Percentiles rank a stretch among this genome's conserved stretches.
These are phyloP conservation scores for Ahaetulla prasina DNA, from an alignment of 2,113 vertebrate genomes.

Conservation along the genomic window DNA sequence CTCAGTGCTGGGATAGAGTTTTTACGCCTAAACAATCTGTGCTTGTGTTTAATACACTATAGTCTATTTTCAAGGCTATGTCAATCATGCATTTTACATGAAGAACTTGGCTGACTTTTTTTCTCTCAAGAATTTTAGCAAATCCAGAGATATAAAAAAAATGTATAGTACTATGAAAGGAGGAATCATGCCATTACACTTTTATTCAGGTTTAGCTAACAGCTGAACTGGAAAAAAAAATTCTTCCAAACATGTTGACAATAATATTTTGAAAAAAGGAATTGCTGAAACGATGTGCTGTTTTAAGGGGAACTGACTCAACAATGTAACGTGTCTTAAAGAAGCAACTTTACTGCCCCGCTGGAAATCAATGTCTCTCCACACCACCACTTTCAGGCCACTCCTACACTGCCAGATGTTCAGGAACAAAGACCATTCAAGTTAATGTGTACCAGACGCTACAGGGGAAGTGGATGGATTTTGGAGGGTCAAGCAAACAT, in stretches of 20 bases:
- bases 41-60: slow-evolving; percentile 83
- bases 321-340: slow-evolving; percentile 5
- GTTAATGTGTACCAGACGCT: slow-evolving; percentile 31
- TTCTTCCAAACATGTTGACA: slow-evolving; percentile 36
- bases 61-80: slow-evolving; percentile 76
- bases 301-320: slow-evolving; percentile 37
- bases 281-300: slow-evolving; percentile 46
- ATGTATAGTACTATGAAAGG: slow-evolving; percentile 47
- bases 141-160: slow-evolving; percentile 56
- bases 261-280: slow-evolving; percentile 2
- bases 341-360: slow-evolving; percentile 14
- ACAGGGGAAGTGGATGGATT: slow-evolving; percentile 26
- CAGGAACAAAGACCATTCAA: slow-evolving; percentile 18
- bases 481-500: slow-evolving; percentile 44
- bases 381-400: background rate
- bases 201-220: slow-evolving; percentile 47
- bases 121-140: slow-evolving; percentile 68
- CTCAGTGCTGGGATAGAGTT: slow-evolving; percentile 79
- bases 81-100: slow-evolving; percentile 74
- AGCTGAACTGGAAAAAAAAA: slow-evolving; percentile 9
- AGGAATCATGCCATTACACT: slow-evolving; percentile 52
- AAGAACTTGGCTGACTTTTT: slow-evolving; percentile 55
- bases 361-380: background rate
- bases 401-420: slow-evolving; percentile 16
- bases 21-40: slow-evolving; percentile 84